Evolutionary conservation across 1,140 invertebrate species (phyloP).

Genomic region (Antheraea pernyi): DNA sequence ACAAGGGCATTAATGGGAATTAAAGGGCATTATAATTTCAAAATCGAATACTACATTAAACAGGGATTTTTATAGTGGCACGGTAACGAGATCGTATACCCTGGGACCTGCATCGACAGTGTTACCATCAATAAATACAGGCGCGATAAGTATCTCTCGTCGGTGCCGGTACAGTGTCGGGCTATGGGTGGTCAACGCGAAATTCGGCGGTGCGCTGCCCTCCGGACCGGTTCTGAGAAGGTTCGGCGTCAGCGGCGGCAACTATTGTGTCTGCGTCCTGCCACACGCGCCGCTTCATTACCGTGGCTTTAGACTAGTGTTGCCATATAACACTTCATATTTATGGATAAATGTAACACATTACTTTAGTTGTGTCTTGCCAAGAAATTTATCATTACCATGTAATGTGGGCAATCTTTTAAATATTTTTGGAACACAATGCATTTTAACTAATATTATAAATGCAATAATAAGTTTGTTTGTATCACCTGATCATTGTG

Average conservation of each 20-base stretch:
- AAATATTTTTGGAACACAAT: no score
- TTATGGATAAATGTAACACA: background rate
- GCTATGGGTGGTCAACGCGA: constrained; percentile 65
- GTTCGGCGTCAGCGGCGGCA: constrained; percentile 46
- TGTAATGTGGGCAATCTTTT: no score
- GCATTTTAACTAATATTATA: no score
- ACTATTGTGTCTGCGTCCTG: constrained; percentile 63
- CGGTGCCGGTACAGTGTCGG: constrained; percentile 19
- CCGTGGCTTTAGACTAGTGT: constrained; percentile 31
- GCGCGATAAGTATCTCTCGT: constrained; percentile 63
- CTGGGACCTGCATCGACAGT: constrained; percentile 32
- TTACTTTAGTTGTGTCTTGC: no score
- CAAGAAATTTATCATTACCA: no score
- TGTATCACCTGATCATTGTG: no score
- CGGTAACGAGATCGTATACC: background rate
- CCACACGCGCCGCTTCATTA: constrained; percentile 57
- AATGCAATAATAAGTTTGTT: no score
- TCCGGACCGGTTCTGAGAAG: constrained; percentile 65
- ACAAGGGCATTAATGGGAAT: no score
- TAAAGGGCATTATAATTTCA: no score
- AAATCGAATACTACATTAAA: no score
- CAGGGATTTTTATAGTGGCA: no score
- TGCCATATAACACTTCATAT: background rate
- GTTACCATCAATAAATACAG: constrained; percentile 50
- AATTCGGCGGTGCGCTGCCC: constrained; percentile 68